Base-by-base conservation (phyloP, 2,888 invertebrate species). In the Tiliacea citrago region DNA sequence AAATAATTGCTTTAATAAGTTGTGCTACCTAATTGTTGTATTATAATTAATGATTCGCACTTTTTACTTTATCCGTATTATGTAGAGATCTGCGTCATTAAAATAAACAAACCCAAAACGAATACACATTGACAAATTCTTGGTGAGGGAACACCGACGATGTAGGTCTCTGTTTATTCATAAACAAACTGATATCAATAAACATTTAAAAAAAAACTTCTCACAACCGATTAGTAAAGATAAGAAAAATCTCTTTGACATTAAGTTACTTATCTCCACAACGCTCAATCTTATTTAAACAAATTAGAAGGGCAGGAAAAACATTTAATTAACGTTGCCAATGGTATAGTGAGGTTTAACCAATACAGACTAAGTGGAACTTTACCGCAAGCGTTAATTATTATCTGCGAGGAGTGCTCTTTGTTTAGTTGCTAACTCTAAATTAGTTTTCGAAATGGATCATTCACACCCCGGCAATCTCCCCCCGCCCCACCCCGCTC, bases 391-490 rank as follows among this genome's bases (percentile, higher is more conserved):
- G 95, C 96, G 95, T 96, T 96, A 96, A 96, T 96, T 96, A 96
- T 96, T 96, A 96, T 96, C 96, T 96, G 95, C 92, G 94, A 95
- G 95, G 93, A 96, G 96, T 96, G 95, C 96, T 96, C 96, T 95
- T 96, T 96, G 96, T 96, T 96, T 96, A 96, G 96, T 96, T 96
- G 96, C 96, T 95, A 96, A 96, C 96, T 96, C 96, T 96, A 96
- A 96, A 96, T 96, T 96, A 96, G 96, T 96, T 96, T 96, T 96
- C 96, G 96, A 96, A 96, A 96, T 96, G 96, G 96, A 96, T 96
- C 96, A 96, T 96, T 96, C 96, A 94, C 96, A 95, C 96, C 95
- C 96, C 92, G 86, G 87, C 89, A 85, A 83, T 86, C 88, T 86
- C 92, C 91, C 89, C 89, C 88, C 81, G 72, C 89, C 89, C 88